phyloP scores from a whole-genome alignment of 2,888 invertebrate species.

The Leucoma salicis region DNA sequence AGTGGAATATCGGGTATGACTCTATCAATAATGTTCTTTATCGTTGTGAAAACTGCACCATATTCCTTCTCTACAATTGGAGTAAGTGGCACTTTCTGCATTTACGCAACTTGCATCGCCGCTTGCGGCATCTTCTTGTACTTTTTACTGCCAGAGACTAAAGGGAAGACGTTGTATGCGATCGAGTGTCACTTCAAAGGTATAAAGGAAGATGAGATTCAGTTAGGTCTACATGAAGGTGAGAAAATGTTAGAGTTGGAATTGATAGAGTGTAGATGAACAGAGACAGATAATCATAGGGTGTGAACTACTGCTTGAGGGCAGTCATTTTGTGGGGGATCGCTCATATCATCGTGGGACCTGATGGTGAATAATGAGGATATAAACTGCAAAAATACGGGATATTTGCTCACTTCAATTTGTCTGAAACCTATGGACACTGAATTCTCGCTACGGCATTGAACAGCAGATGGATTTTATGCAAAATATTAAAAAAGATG shows the following conservation, averaged over 20 bases:
- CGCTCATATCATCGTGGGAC: conserved; percentile 12
- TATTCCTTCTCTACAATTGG: conserved; percentile 77
- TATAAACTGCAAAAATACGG: neutral
- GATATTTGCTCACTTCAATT: too few relatives aligned
- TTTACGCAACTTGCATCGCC: conserved; percentile 80
- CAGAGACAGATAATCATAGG: conserved; percentile 32
- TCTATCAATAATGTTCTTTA: conserved; percentile 84
- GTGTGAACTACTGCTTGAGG: conserved; percentile 50
- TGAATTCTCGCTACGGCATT: too few relatives aligned
- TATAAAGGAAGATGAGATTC: conserved; percentile 27
- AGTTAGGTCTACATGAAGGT: conserved; percentile 42
- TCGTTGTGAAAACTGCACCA: conserved; percentile 85
- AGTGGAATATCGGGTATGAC: conserved; percentile 85
- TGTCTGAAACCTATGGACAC: too few relatives aligned
- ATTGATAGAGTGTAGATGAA: conserved; percentile 67
- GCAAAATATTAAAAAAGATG: neutral
- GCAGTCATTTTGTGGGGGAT: conserved; percentile 17
- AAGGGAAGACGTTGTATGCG: conserved; percentile 84
- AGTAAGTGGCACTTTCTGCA: conserved; percentile 81
- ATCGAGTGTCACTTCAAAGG: conserved; percentile 83
- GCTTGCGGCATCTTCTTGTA: conserved; percentile 82
- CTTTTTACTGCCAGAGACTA: conserved; percentile 85
- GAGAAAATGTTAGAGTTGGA: conserved; percentile 65
- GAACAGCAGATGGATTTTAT: too few relatives aligned
- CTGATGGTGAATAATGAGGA: neutral